Conservation (phyloP, 1,140 invertebrate genomes). For the Magallana ariakensis region DNA sequence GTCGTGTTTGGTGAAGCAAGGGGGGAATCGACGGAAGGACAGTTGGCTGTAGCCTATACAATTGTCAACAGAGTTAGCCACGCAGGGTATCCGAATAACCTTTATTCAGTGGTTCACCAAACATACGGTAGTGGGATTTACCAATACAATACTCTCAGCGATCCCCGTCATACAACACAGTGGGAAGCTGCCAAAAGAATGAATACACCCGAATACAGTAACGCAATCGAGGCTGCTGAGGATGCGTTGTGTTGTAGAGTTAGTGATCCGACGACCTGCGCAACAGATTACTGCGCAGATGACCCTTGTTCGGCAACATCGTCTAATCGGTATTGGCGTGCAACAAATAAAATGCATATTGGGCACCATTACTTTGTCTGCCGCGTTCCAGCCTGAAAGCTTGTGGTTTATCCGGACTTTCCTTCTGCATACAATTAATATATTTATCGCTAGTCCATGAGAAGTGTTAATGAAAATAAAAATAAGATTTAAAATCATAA, state of each 20-base stretch:
- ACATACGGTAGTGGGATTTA: neutral
- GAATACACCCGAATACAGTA: neutral
- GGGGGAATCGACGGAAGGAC: constrained; percentile 34
- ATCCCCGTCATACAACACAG: neutral
- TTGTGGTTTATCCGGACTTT: too few species aligned
- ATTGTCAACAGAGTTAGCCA: constrained; percentile 39
- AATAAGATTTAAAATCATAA: too few species aligned
- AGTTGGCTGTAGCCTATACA: constrained; percentile 42
- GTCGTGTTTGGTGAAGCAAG: constrained; percentile 42
- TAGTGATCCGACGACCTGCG: neutral
- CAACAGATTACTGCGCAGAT: constrained; percentile 1
- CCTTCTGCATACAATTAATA: too few species aligned
- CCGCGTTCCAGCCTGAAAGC: too few species aligned
- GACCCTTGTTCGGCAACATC: constrained; percentile 9
- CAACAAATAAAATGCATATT: neutral
- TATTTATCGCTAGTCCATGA: too few species aligned
- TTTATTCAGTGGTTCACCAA: neutral
- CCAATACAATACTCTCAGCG: constrained; percentile 34
- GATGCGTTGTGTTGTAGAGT: neutral
- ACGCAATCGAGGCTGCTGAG: neutral
- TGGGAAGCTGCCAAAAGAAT: neutral
- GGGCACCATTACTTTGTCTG: constrained; percentile 42
- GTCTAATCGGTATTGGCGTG: neutral
- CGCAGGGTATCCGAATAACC: neutral
- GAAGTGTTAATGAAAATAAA: too few species aligned